Base-by-base conservation (phyloP, 2,797 vertebrate species). In the Aplochiton taeniatus region DNA sequence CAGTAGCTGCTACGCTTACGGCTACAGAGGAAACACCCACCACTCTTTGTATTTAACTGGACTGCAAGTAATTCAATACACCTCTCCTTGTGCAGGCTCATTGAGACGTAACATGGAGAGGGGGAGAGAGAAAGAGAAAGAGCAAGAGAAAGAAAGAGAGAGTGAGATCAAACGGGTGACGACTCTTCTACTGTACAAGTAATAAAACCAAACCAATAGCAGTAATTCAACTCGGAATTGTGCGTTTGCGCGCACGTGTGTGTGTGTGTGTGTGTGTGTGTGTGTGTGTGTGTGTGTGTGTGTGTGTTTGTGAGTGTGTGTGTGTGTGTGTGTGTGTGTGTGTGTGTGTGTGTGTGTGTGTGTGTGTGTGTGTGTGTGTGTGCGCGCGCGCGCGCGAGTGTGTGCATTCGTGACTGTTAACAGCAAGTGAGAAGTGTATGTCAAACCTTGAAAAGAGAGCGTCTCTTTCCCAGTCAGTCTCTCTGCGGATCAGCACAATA, bases 51-150 rank as follows among this genome's bases (percentile, higher is more conserved):
- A 70, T 81, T 86, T 83, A 77, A 80, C 85, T 85, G 83, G 81
- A 87, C 85, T 72, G 77, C 84, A 72, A 81, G 84, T 85, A 88
- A 89, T 83, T 84, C 83, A 85, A 88, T 84, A 80, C 78, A 70
- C 75, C 72, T 76, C 79, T 77, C 71, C 66, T 89, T 88, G 86
- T 89, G 76, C 70, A 17, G 70, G 79, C 64, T 79, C 86, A 84
- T 69, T 87, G 79, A 76, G 58, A 83, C 73, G 75, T 84, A 83
- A 81, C 83, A 48, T 80, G 77, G 72, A 79, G 68, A 79, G 82
- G 12, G 17, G 6, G n/a, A 19, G 45, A 43, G 58, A 43, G 18
- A n/a, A 45, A 53, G 58, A 19, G 11, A 52, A 18, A 31, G 43
- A 48, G 45, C 31, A 10, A 65, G 53, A 49, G 31, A 31, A 31